Base-by-base conservation (phyloP, 2,888 invertebrate genomes). In the Drosophila prolongata region DNA sequence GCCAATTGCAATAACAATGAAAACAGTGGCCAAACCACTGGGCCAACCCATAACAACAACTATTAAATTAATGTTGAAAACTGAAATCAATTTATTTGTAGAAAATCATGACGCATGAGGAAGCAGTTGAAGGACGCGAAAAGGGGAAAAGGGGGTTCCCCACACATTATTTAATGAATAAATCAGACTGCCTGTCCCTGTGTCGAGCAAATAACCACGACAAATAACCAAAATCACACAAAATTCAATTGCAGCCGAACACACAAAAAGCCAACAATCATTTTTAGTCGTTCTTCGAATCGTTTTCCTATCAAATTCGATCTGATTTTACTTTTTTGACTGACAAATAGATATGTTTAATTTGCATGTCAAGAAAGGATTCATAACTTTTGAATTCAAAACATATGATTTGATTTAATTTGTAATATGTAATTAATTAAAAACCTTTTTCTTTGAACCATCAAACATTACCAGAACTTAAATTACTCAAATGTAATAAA, bases 31-130 rank as follows among this genome's bases (percentile, higher is more conserved):
- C 68, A 57, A 50, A 64, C 42, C 66, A 76, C 53, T 44, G 60
- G 40, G 9, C 56, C 34, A 38, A 67, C 60, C 58, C 71, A 66
- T 59, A 67, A 64, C 57, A 75, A 72, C 66, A 58, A 67, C 72
- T 72, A 87, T 84, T 84, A 87, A 88, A 87, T 84, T 87, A 84
- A 84, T 81, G 85, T 61, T 84, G 87, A 78, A 89, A 78, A 78
- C 87, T 68, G 85, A 88, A 84, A 84, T 80, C 89, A 87, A 89
- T 89, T 89, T 81, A 80, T 81, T 86, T 87, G 85, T 81, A 72
- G 67, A 75, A 82, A 77, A 77, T 79, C 57, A 80, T 73, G 75
- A 66, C 42, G 70, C 58, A 57, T 42, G 58, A 57, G 58, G 47
- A 19, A 46, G 42, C 46, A 11, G 16, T 16, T 46, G 16, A 8